These are phyloP conservation scores for Bovichtus diacanthus DNA, from an alignment of 2,797 vertebrate genomes.

Conservation along the genomic window DNA sequence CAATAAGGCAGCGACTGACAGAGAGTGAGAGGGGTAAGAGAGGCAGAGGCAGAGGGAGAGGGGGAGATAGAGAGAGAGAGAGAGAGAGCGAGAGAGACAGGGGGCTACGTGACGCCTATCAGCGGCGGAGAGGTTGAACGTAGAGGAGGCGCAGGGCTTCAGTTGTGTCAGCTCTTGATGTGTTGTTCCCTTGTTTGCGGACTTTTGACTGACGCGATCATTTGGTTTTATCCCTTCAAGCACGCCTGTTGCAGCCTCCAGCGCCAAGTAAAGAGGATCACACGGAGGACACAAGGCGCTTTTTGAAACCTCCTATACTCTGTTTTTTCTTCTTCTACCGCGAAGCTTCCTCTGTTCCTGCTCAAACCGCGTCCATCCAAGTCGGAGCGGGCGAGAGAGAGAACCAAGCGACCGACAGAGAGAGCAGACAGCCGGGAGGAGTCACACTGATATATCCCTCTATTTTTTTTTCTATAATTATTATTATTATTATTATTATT, in stretches of 20 bases:
- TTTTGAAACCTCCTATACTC: conserved; percentile 61
- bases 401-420: conserved; percentile 53
- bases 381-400: conserved; percentile 62
- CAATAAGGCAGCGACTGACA: conserved; percentile 68
- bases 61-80: conserved; percentile 45
- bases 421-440: conserved; percentile 48
- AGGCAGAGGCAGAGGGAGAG: conserved; percentile 28
- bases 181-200: conserved; percentile 87
- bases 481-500: too few species aligned
- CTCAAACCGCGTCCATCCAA: conserved; percentile 80
- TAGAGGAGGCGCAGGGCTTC: conserved; percentile 80
- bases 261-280: conserved; percentile 83
- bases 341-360: conserved; percentile 66
- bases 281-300: conserved; percentile 76
- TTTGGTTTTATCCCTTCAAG: conserved; percentile 91
- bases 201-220: conserved; percentile 94
- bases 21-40: conserved; percentile 53
- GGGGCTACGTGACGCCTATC: conserved; percentile 82
- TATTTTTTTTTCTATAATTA: neutral
- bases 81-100: conserved; percentile 64
- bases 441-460: conserved; percentile 6
- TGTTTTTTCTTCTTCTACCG: conserved; percentile 48
- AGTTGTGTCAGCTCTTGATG: conserved; percentile 87
- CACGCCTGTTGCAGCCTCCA: conserved; percentile 94
- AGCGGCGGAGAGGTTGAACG: conserved; percentile 81